Evolutionary conservation across 2,797 vertebrate genomes (phyloP), one percentile per base, ranked within the genome.

Genomic region (Sebastes flavidus): DNA sequence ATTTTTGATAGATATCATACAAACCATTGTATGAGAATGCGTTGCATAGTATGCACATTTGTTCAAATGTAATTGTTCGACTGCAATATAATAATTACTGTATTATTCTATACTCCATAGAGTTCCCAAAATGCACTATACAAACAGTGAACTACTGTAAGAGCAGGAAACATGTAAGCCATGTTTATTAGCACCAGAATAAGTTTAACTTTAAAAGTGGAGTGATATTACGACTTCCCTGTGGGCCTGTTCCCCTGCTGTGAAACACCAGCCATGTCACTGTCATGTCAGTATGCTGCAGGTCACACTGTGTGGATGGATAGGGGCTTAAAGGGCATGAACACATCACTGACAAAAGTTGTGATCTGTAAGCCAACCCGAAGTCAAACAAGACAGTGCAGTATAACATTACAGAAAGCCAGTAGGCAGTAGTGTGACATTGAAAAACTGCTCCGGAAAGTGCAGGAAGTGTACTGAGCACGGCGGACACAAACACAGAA

Each of bases 271-370:
- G 70, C 65, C 78, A 60, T 85, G 79, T 72, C 85, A 68, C 78
- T 71, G 80, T 71, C 75, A 77, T 72, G 88, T 88, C 87, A 87
- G 46, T 18, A 76, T 25, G 73, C 77, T 85, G 80, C 73, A 81
- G 82, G 85, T 86, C 84, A 86, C 71, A 86, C 78, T 81, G 77
- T 58, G 85, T 80, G 83, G 75, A 86, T 85, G 77, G 84, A 79
- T 62, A 71, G 11, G 11, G 66, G 60, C 71, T 85, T 85, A 88
- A 91, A 93, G 91, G 88, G 83, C 88, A 90, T 59, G 49, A 74
- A 85, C 77, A 78, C 75, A 91, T 89, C 86, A 89, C 78, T 85
- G 91, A 88, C 81, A 91, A 86, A 87, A 85, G 72, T 69, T 65
- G 77, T 86, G 79, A 90, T 80, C 42, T 81, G 80, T 84, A 73